phyloP scores from a whole-genome alignment of 2,797 vertebrate species.

The Sphaeramia orbicularis region DNA sequence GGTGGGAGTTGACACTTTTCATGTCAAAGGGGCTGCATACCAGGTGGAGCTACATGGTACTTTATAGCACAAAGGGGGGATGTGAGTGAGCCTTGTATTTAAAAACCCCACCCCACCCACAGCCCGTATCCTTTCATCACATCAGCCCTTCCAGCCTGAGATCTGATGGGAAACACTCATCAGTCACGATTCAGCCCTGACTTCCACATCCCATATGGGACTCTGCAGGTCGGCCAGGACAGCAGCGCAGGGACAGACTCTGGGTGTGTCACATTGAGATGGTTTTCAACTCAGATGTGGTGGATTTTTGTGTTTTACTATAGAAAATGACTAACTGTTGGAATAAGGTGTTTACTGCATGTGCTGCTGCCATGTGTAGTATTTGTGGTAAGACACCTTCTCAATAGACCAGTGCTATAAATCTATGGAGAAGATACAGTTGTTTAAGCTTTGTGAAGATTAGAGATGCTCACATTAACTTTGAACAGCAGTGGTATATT shows the following conservation, averaged over 20 bases:
- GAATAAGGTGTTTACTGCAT: constrained; percentile 10
- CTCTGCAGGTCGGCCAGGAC: constrained; percentile 24
- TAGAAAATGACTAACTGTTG: constrained; percentile 26
- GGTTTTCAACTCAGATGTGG: constrained; percentile 22
- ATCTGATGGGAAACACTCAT: constrained; percentile 47
- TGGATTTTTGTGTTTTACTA: constrained; percentile 30
- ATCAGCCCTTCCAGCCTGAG: neutral
- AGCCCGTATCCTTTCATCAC: constrained; percentile 35
- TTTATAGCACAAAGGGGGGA: constrained; percentile 15
- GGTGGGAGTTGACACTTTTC: constrained; percentile 4
- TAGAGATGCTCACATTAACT: neutral
- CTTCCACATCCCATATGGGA: constrained; percentile 47
- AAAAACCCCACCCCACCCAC: constrained; percentile 55
- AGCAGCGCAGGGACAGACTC: constrained; percentile 45
- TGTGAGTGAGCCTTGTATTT: constrained; percentile 22
- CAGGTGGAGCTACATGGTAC: constrained; percentile 31
- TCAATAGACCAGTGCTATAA: constrained; percentile 13
- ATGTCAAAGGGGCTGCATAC: constrained; percentile 29
- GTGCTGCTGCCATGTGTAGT: constrained; percentile 15
- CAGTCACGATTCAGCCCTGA: constrained; percentile 24
- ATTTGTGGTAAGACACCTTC: constrained; percentile 21
- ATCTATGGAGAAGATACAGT: constrained; percentile 5
- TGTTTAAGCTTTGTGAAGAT: constrained; percentile 3
- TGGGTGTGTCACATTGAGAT: constrained; percentile 60
- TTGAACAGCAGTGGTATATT: neutral